Evolutionary conservation across 2,797 vertebrate species (phyloP).

Genomic region (Hippocampus kuda): DNA sequence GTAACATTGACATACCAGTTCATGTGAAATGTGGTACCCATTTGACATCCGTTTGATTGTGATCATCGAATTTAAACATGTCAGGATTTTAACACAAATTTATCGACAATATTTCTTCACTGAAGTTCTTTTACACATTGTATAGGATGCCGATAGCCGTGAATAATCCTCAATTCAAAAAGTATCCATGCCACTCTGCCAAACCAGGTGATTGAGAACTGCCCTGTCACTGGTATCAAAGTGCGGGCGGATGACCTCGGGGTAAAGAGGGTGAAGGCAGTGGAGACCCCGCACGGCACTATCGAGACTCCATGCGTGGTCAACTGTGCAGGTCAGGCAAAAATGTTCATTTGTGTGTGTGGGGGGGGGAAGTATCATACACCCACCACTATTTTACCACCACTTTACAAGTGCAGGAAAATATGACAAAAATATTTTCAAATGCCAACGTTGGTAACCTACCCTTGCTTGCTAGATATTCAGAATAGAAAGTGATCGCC

Average conservation of each 20-base stretch:
- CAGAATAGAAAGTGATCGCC: background rate
- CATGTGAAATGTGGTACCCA: background rate
- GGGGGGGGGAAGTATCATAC: too few relatives aligned
- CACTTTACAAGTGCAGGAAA: too few relatives aligned
- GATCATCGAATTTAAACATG: too few relatives aligned
- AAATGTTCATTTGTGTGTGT: background rate
- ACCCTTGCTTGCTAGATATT: background rate
- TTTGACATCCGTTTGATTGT: too few relatives aligned
- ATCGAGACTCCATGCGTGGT: constrained; percentile 85
- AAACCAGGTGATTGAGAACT: constrained; percentile 88
- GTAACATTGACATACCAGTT: constrained; percentile 49
- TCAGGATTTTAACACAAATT: too few relatives aligned
- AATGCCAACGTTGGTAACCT: background rate
- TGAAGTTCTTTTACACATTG: too few relatives aligned
- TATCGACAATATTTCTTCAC: background rate
- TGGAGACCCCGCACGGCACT: constrained; percentile 77
- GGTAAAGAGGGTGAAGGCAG: constrained; percentile 73
- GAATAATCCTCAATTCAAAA: background rate
- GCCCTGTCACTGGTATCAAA: constrained; percentile 81
- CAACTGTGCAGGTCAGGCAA: constrained; percentile 87
- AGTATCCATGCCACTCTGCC: background rate
- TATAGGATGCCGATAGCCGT: background rate
- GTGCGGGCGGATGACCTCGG: constrained; percentile 77
- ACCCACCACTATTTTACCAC: too few relatives aligned
- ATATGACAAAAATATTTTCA: too few relatives aligned